Percentiles rank a stretch among this genome's conserved stretches.
phyloP scores from a whole-genome alignment of 2,888 invertebrate genomes.

The Eumacrocentrus americanus region DNA sequence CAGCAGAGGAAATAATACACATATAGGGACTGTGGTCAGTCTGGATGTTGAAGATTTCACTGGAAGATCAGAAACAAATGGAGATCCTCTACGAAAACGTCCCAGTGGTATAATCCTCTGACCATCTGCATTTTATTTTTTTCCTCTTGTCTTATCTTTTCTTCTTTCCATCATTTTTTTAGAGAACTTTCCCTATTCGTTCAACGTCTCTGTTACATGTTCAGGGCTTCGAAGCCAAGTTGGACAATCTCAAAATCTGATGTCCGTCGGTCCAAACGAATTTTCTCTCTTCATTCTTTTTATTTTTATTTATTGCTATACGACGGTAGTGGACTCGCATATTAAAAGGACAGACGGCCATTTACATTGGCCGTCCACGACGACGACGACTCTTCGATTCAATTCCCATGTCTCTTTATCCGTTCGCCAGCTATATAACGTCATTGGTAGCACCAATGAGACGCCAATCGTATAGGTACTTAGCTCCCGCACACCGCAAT shows the following conservation, averaged over 20 bases:
- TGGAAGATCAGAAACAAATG: constrained; percentile 12
- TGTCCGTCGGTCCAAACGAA: constrained; percentile 6
- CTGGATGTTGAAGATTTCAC: constrained; percentile 10
- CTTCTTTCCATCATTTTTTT: constrained; percentile 5
- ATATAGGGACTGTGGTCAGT: no score
- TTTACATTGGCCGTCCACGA: constrained; percentile 50
- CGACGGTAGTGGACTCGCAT: constrained; percentile 37
- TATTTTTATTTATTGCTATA: constrained; percentile 21
- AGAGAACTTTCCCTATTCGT: constrained; percentile 8
- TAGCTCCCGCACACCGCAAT: no score
- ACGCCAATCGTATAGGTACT: no score
- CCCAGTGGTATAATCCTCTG: no score
- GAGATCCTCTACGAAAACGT: constrained; percentile 3
- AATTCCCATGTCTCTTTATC: constrained; percentile 12
- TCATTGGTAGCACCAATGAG: constrained; percentile 15
- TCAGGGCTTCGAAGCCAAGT: background rate
- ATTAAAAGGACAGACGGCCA: constrained; percentile 46
- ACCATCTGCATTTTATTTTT: background rate
- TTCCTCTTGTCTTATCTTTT: background rate
- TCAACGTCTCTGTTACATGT: constrained; percentile 1
- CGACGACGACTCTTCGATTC: constrained; percentile 11
- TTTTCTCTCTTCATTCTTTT: constrained; percentile 16
- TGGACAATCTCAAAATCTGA: constrained; percentile 4
- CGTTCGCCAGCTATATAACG: constrained; percentile 24
- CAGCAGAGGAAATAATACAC: no score